phyloP scores from a whole-genome alignment of 2,113 vertebrate species.

The Anas platyrhynchos region DNA sequence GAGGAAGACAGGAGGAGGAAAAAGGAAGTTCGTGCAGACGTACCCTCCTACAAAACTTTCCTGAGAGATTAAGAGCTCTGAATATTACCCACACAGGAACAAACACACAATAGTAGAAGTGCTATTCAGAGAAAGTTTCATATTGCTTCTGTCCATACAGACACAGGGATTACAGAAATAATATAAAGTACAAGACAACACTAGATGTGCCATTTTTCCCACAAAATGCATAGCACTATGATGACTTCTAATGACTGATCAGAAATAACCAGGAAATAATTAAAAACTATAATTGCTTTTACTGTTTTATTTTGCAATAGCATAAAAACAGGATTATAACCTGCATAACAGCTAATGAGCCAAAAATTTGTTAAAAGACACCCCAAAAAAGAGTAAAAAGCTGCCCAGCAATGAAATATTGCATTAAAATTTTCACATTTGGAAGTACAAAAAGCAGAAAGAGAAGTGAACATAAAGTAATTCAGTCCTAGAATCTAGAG shows the following conservation, averaged over 20 bases:
- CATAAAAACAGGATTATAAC: not conserved
- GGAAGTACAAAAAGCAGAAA: not conserved
- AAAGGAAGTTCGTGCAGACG: not conserved
- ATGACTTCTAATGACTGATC: not conserved
- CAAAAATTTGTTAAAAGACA: not conserved
- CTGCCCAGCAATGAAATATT: not conserved
- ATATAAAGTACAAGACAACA: not conserved
- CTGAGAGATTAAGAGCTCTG: not conserved
- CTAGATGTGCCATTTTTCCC: not conserved
- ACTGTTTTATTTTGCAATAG: not conserved
- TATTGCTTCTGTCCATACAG: not conserved
- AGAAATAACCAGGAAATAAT: not conserved
- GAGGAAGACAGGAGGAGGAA: not conserved
- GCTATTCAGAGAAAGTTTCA: not conserved
- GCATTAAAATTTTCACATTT: not conserved
- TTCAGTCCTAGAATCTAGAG: not conserved
- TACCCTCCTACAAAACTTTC: not conserved
- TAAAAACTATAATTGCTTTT: not conserved
- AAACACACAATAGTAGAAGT: not conserved
- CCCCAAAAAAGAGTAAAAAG: not conserved
- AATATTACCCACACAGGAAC: not conserved
- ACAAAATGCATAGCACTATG: not conserved
- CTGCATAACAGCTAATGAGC: not conserved
- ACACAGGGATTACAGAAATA: not conserved
- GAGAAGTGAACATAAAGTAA: not conserved